Evolutionary conservation across 2,888 invertebrate species (phyloP).

Genomic region (Ariolimax columbianus): DNA sequence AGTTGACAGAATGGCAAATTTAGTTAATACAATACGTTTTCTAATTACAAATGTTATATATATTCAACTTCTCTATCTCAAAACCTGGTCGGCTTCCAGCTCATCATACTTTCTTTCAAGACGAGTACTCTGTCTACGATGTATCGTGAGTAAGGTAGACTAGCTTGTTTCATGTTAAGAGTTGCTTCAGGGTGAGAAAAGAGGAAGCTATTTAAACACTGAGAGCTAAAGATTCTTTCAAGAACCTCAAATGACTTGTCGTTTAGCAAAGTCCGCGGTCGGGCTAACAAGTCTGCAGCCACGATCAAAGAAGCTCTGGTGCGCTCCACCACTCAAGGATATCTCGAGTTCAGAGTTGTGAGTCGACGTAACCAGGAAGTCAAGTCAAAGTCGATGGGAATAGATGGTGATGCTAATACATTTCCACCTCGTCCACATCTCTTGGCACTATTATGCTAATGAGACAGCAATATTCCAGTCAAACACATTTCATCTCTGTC

Average conservation of each 20-base stretch:
- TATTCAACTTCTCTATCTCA: too few species aligned
- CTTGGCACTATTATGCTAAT: conserved; percentile 20
- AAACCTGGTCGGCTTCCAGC: too few species aligned
- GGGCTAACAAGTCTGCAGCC: conserved; percentile 1
- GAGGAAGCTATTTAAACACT: not conserved
- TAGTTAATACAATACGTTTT: too few species aligned
- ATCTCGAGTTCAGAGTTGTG: conserved; percentile 23
- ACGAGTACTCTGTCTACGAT: not conserved
- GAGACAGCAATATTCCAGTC: not conserved
- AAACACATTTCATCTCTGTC: not conserved
- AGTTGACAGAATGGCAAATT: too few species aligned
- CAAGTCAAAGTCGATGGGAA: not conserved
- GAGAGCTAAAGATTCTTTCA: not conserved
- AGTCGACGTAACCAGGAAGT: not conserved
- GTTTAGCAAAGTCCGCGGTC: not conserved
- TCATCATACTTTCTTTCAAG: not conserved
- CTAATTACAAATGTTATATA: too few species aligned
- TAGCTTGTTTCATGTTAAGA: not conserved
- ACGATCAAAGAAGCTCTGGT: conserved; percentile 26
- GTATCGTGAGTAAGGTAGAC: not conserved
- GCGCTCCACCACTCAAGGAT: conserved; percentile 5
- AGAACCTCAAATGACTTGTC: not conserved
- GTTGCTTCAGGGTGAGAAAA: not conserved
- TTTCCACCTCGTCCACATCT: not conserved
- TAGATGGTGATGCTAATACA: conserved; percentile 21